Conservation (phyloP, 2,113 vertebrate species). For the Ammospiza nelsoni region DNA sequence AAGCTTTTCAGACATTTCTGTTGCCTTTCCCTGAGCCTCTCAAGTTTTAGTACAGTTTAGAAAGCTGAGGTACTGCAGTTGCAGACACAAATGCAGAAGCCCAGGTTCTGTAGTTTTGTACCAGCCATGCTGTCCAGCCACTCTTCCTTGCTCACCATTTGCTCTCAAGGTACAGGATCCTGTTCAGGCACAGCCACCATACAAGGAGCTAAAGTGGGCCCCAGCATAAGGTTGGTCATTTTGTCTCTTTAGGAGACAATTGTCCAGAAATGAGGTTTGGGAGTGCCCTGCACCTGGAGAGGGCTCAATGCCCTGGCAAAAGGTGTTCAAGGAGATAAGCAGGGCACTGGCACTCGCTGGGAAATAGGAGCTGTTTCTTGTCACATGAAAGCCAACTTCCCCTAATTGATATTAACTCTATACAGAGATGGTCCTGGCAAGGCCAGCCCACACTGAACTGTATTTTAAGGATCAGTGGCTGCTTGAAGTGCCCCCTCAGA, state of each 20-base stretch:
- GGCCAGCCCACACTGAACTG: background rate
- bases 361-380: background rate
- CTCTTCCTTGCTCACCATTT: background rate
- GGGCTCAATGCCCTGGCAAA: background rate
- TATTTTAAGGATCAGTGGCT: background rate
- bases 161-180: background rate
- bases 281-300: background rate
- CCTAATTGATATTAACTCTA: background rate
- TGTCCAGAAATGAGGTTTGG: background rate
- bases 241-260: background rate
- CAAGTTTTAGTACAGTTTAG: background rate
- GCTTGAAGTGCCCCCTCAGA: background rate
- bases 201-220: background rate
- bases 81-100: background rate
- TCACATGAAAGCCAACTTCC: background rate
- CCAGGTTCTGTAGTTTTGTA: background rate
- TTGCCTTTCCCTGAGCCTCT: background rate
- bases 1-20: background rate
- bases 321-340: background rate
- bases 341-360: background rate
- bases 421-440: background rate
- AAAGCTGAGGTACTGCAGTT: background rate
- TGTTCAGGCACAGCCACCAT: background rate
- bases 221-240: background rate
- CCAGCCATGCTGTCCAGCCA: background rate